Evolutionary conservation across 2,113 vertebrate species (phyloP), one percentile per base, ranked within the genome.

Genomic region (Plectropomus leopardus): DNA sequence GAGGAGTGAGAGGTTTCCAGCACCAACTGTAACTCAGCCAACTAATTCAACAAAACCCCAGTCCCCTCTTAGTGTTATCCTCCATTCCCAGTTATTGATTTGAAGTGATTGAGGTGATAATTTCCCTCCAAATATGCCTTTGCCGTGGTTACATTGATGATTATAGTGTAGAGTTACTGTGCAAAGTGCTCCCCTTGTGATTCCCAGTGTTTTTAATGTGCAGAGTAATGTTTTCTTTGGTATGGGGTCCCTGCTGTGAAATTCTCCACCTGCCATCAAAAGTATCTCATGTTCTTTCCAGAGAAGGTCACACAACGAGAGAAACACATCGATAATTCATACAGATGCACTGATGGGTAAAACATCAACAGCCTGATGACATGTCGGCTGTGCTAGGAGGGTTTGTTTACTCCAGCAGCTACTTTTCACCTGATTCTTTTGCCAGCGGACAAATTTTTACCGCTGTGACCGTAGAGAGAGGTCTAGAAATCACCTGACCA

Each of bases 151-250:
- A 58, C 65, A 71, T 28, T 88, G 66, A 78, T 78, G 30, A 59
- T 85, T 83, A 79, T 67, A 81, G 71, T 86, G 72, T 90, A 83
- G 74, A 80, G 60, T 83, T 76, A 80, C 74, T 64, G 85, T 88
- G 58, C 55, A 76, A 72, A 90, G 59, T 88, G 67, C 64, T 82
- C 69, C 86, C 69, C 65, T 34, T 64, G 78, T 89, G 63, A 65
- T 76, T 73, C 64, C 67, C 76, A 1, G 24, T 78, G 44, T 70
- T 72, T 87, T 63, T 77, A 45, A 53, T 66, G 78, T 88, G 51
- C 61, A 54, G 40, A 84, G 54, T 66, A 80, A 58, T 66, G 60
- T 68, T 82, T 82, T 72, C 17, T 65, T 72, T 76, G 40, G 34
- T 42, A 26, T 48, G 40, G 30, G 26, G 19, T 53, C 58, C 68